Evolutionary conservation across 2,113 vertebrate species (phyloP), one percentile per base, ranked within the genome.

Genomic region (Solenodon paradoxus): DNA sequence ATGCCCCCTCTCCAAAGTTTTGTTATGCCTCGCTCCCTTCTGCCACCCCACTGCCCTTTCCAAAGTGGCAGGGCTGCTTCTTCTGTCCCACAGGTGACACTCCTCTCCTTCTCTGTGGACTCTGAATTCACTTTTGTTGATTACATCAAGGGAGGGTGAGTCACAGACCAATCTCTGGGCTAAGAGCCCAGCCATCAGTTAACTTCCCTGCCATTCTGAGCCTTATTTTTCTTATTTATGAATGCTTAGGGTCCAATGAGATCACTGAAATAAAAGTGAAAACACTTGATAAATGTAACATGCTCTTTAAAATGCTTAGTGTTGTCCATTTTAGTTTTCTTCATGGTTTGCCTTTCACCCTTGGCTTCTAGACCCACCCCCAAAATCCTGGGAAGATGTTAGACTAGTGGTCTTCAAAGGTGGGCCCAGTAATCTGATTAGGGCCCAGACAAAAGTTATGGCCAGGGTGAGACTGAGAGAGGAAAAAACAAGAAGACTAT

Each of bases 91-190:
- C 98, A 99, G 99, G 99, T 99, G 97, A 99, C 99, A 0, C 98
- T 99, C 95, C 98, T 99, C 86, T 99, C 99, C 97, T 99, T 99
- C 98, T 99, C 99, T 24, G 99, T 99, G 71, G 99, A 99, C 97
- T 99, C 99, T 0, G 99, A 99, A 97, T 99, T 99, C 98, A 99
- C 99, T 72, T 99, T 99, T 88, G 99, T 99, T 81, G 99, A 99
- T 99, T 99, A 99, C 98, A 99, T 99, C 97, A 99, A 99, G 95
- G 99, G 99, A 97, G 99, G 99, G 99, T 99, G 98, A 99, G 99
- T 98, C 79, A 26, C 22, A 87, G 45, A 38, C 72, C 77, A 35
- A 68, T 16, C 68, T 74, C 63, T 35, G 22, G 78, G 53, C 47
- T 55, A 26, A 69, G 91, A 80, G 81, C 42, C 57, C 61, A 30